phyloP scores from a whole-genome alignment of 2,113 vertebrate species.

The Polyodon spathula region DNA sequence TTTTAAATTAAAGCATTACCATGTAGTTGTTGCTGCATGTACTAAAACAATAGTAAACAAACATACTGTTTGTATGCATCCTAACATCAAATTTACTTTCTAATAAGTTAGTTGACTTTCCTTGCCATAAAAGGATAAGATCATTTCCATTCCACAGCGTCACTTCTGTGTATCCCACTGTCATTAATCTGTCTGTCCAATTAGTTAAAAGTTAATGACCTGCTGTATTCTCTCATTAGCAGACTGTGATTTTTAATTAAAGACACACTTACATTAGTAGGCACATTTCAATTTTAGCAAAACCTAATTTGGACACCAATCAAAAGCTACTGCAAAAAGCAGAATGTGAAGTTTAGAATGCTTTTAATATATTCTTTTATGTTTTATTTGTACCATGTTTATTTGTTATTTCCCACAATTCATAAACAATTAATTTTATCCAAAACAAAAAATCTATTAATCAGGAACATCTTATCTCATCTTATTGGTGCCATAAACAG shows the following conservation, averaged over 20 bases:
- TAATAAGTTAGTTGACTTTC: background rate
- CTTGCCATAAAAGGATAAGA: background rate
- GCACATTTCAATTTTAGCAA: background rate
- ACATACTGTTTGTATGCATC: no score
- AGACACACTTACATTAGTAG: background rate
- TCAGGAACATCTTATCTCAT: no score
- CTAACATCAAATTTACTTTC: background rate
- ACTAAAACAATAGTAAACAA: no score
- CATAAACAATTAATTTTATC: no score
- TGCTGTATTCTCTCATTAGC: background rate
- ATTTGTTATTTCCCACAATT: no score
- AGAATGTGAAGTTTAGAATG: no score
- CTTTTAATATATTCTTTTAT: no score
- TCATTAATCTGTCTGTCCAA: slow-evolving; percentile 2
- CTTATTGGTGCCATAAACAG: no score
- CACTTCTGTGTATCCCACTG: background rate
- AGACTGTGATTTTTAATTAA: background rate
- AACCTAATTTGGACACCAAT: background rate
- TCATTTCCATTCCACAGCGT: background rate
- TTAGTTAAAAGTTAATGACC: background rate
- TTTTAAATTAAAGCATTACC: no score
- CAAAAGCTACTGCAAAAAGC: background rate
- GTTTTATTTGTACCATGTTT: no score
- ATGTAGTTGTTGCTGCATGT: no score
- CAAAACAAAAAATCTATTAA: no score